Evolutionary conservation across 2,888 invertebrate species (phyloP).

Genomic region (Nomada fucata): DNA sequence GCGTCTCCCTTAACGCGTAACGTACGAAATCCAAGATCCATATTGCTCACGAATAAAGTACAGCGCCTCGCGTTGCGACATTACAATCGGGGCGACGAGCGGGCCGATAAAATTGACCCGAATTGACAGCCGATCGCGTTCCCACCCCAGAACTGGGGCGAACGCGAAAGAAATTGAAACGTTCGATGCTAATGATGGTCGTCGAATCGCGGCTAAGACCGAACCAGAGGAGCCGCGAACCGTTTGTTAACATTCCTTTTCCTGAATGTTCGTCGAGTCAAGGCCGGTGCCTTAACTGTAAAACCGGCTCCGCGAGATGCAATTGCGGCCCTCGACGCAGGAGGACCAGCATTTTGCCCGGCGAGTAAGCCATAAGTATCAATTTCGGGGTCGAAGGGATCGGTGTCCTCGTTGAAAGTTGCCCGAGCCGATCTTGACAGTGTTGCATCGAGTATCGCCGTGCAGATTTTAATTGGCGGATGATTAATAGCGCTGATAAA

Average conservation of each 20-base stretch:
- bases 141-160: background rate
- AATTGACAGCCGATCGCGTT: conserved; percentile 6
- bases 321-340: conserved; percentile 39
- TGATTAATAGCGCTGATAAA: background rate
- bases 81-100: background rate
- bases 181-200: conserved; percentile 26
- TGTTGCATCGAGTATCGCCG: background rate
- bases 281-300: conserved; percentile 62
- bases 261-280: conserved; percentile 60
- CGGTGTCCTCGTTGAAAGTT: background rate
- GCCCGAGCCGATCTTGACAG: background rate
- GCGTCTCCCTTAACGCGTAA: too few relatives aligned
- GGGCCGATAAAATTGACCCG: background rate
- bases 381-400: conserved; percentile 33
- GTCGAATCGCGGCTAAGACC: conserved; percentile 16
- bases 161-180: conserved; percentile 33
- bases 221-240: conserved; percentile 26
- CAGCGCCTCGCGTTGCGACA: background rate
- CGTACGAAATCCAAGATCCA: too few relatives aligned
- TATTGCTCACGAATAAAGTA: background rate
- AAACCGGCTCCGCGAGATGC: conserved; percentile 61
- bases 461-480: background rate
- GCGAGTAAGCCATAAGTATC: conserved; percentile 41
- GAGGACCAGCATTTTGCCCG: conserved; percentile 37
- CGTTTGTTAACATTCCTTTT: conserved; percentile 62